A percentile compares a stretch with the other conserved stretches of the same genome.
These are phyloP conservation scores for Aselliscus stoliczkanus DNA, from an alignment of 2,797 vertebrate species.

Conservation along the genomic window DNA sequence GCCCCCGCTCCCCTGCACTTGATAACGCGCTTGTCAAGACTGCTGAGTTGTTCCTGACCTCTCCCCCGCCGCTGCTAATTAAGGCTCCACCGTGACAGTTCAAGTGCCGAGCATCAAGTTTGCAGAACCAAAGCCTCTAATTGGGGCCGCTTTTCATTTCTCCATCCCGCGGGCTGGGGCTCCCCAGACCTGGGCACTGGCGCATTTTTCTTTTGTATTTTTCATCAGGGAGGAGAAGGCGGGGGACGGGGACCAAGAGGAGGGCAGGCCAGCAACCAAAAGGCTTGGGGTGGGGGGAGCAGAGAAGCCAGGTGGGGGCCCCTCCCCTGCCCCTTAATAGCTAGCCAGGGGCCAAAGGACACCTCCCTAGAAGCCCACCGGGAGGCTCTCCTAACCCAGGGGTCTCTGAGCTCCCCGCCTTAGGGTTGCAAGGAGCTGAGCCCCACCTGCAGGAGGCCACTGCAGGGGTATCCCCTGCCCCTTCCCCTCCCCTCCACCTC, in stretches of 20 bases:
- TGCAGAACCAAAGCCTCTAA: slow-evolving; percentile 89
- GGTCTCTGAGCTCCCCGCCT: not conserved
- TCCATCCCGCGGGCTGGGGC: slow-evolving; percentile 71
- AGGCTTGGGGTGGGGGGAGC: not conserved
- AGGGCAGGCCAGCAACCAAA: slow-evolving; percentile 3
- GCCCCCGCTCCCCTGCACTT: slow-evolving; percentile 81
- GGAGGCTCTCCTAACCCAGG: slow-evolving; percentile 40
- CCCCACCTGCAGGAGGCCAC: not conserved
- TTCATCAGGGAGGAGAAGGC: slow-evolving; percentile 59
- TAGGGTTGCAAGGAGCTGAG: not conserved
- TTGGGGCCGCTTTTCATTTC: slow-evolving; percentile 87
- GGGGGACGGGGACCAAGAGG: not conserved
- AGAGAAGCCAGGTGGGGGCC: not conserved
- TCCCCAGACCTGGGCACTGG: slow-evolving; percentile 77
- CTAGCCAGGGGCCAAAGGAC: slow-evolving; percentile 50
- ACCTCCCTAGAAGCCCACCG: slow-evolving; percentile 59
- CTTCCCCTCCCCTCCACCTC: not conserved
- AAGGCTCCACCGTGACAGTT: slow-evolving; percentile 92
- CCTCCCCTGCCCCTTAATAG: slow-evolving; percentile 4
- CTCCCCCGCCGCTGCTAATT: slow-evolving; percentile 93
- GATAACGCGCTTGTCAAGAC: slow-evolving; percentile 88
- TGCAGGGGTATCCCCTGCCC: not conserved
- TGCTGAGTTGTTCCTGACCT: slow-evolving; percentile 89
- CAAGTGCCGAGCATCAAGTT: slow-evolving; percentile 87
- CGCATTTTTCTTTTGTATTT: slow-evolving; percentile 77